Evolutionary conservation across 64 coral and sea anemone genomes (phyloP).

Genomic region (Pachyseris speciosa): DNA sequence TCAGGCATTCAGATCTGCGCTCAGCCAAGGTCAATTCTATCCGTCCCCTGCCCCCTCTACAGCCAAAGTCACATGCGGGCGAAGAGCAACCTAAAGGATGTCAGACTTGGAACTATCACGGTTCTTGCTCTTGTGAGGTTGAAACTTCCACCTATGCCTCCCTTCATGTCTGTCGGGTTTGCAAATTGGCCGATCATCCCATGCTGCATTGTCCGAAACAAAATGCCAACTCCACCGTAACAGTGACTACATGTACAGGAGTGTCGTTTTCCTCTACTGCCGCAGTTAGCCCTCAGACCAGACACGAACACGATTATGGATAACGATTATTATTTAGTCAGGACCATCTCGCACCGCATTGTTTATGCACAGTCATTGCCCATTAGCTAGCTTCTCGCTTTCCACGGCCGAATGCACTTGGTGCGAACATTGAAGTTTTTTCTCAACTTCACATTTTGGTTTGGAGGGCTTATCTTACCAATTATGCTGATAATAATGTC

Average conservation of each 20-base stretch:
- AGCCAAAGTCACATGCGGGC: background rate
- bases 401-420: background rate
- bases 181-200: too few relatives aligned
- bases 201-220: too few relatives aligned
- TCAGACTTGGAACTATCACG: constrained; percentile 9
- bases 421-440: background rate
- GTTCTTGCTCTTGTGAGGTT: background rate
- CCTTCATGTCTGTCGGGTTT: too few relatives aligned
- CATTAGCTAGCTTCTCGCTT: background rate
- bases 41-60: too few relatives aligned
- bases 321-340: too few relatives aligned
- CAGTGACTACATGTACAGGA: too few relatives aligned
- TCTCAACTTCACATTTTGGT: background rate
- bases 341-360: background rate
- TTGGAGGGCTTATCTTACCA: background rate
- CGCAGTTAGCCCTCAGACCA: background rate
- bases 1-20: background rate
- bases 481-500: background rate
- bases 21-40: background rate
- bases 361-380: background rate
- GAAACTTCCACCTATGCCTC: background rate
- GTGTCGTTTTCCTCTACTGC: too few relatives aligned
- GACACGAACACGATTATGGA: background rate
- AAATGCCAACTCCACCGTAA: too few relatives aligned
- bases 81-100: background rate